phyloP scores from a whole-genome alignment of 2,888 invertebrate genomes.

The Clivina fossor region DNA sequence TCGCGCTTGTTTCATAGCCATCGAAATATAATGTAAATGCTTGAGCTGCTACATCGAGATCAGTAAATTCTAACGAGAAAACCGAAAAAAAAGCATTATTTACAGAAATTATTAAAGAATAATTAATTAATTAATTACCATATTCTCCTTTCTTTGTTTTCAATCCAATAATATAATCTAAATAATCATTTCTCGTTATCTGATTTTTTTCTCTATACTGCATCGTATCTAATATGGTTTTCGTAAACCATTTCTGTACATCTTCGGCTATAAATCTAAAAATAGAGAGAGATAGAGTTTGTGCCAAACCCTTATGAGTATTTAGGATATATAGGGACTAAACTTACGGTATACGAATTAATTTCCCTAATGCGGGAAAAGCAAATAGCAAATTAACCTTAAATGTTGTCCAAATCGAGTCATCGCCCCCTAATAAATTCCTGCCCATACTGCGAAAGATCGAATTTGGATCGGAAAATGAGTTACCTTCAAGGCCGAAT shows the following conservation, averaged over 20 bases:
- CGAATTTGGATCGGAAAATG: slow-evolving; percentile 45
- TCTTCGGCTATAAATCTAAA: slow-evolving; percentile 40
- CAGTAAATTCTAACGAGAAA: slow-evolving; percentile 41
- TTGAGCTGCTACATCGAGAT: slow-evolving; percentile 48
- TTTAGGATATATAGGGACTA: too few relatives aligned
- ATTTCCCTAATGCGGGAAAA: slow-evolving; percentile 43
- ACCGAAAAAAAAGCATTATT: too few relatives aligned
- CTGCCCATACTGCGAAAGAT: slow-evolving; percentile 46
- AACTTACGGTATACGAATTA: slow-evolving; percentile 39
- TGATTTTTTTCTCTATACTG: slow-evolving; percentile 50
- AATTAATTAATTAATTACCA: slow-evolving; percentile 4
- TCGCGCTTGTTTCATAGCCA: slow-evolving; percentile 55
- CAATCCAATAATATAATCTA: slow-evolving; percentile 50
- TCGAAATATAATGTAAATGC: slow-evolving; percentile 53
- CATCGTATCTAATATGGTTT: slow-evolving; percentile 47
- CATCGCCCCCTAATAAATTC: slow-evolving; percentile 45
- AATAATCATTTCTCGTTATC: slow-evolving; percentile 51
- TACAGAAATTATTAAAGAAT: too few relatives aligned
- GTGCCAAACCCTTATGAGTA: too few relatives aligned
- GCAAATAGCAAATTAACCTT: slow-evolving; percentile 34
- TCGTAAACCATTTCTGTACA: slow-evolving; percentile 46
- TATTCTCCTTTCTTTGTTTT: slow-evolving; percentile 38
- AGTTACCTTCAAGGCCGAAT: slow-evolving; percentile 51
- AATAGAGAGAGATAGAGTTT: too few relatives aligned
- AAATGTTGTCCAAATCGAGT: background rate